Conservation (phyloP, 2,797 vertebrate genomes). For the Heteromormyrus szaboi region DNA sequence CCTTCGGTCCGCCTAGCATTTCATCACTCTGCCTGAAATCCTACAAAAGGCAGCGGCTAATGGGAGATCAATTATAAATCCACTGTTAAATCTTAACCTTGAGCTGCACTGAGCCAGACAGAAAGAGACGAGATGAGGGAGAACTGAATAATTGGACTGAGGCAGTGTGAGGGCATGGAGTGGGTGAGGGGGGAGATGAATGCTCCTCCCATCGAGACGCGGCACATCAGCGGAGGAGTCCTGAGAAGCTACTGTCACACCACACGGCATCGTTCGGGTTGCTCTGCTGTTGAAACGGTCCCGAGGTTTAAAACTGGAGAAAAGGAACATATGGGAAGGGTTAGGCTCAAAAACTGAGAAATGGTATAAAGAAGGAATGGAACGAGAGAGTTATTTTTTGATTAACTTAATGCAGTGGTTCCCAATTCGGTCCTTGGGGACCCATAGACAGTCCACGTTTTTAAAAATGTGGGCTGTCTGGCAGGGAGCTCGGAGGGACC, state of each 20-base stretch:
- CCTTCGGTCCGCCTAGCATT: background rate
- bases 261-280: background rate
- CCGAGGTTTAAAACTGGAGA: background rate
- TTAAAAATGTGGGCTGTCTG: background rate
- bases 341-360: background rate
- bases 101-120: background rate
- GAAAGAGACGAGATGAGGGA: background rate
- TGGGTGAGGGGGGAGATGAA: background rate
- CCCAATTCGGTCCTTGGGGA: background rate
- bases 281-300: background rate
- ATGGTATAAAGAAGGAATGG: background rate
- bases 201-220: background rate
- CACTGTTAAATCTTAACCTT: slow-evolving; percentile 8
- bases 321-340: background rate
- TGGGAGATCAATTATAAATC: slow-evolving; percentile 9
- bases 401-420: background rate
- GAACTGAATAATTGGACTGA: background rate
- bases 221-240: background rate
- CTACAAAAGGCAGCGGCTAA: background rate
- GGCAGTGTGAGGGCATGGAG: background rate
- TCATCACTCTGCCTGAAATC: background rate
- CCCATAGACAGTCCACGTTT: background rate
- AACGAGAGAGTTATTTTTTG: background rate
- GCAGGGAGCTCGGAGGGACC: background rate
- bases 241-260: background rate